phyloP scores from a whole-genome alignment of 2,113 vertebrate genomes.

The Vulpes ferrilata region DNA sequence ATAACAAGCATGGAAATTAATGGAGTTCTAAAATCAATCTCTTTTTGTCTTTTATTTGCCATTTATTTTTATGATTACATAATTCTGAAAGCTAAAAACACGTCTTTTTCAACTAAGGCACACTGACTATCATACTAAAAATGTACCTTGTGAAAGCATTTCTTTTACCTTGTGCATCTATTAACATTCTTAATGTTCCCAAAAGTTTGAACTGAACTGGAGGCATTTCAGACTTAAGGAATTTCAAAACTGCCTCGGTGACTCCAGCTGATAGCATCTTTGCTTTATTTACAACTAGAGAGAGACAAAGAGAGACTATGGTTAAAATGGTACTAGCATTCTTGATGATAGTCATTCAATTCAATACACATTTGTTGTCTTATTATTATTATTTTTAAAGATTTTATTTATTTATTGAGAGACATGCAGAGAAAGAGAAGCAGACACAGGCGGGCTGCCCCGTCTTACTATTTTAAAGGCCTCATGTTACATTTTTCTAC shows the following conservation, averaged over 20 bases:
- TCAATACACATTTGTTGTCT: background rate
- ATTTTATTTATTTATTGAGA: too few relatives aligned
- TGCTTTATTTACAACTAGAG: slow-evolving; percentile 97
- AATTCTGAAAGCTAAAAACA: slow-evolving; percentile 60
- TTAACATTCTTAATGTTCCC: slow-evolving; percentile 98
- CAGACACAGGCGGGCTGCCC: too few relatives aligned
- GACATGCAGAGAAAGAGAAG: too few relatives aligned
- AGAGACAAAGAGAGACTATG: background rate
- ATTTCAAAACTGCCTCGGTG: slow-evolving; percentile 96
- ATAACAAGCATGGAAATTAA: slow-evolving; percentile 14
- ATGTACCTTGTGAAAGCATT: slow-evolving; percentile 73
- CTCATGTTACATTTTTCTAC: background rate
- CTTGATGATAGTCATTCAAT: slow-evolving; percentile 8
- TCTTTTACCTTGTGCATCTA: slow-evolving; percentile 97
- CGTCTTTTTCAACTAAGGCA: slow-evolving; percentile 66
- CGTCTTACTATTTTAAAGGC: slow-evolving; percentile 5
- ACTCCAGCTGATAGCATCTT: slow-evolving; percentile 98
- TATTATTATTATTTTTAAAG: background rate
- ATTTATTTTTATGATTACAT: slow-evolving; percentile 19
- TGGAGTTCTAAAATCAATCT: slow-evolving; percentile 47
- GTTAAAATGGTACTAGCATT: slow-evolving; percentile 58
- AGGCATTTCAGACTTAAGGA: slow-evolving; percentile 98
- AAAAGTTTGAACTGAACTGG: slow-evolving; percentile 99
- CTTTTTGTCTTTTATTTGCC: slow-evolving; percentile 46
- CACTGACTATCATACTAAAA: slow-evolving; percentile 70